These are phyloP conservation scores for Cercopithecus mona DNA, from an alignment of 2,113 vertebrate species.

Conservation along the genomic window DNA sequence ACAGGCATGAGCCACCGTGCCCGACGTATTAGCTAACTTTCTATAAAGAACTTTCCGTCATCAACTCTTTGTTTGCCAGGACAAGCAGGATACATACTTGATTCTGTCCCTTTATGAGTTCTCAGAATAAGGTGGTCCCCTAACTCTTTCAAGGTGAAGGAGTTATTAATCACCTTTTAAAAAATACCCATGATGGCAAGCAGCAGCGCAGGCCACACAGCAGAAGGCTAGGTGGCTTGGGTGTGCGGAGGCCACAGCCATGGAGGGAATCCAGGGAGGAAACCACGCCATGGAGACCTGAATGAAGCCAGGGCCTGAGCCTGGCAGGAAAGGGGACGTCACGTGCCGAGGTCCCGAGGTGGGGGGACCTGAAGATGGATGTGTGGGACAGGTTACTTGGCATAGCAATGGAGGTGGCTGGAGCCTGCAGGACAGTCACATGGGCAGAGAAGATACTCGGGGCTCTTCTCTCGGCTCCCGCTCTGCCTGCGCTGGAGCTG, in stretches of 20 bases:
- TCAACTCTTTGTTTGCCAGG: neutral
- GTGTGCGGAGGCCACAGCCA: neutral
- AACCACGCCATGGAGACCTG: neutral
- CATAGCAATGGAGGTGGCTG: no score
- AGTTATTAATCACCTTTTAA: no score
- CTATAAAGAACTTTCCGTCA: neutral
- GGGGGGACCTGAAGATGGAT: neutral
- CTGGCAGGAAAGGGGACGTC: neutral
- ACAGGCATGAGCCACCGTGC: no score
- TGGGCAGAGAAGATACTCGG: neutral
- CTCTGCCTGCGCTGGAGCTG: neutral
- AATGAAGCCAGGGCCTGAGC: neutral
- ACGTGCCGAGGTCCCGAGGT: fast-evolving
- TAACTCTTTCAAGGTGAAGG: neutral
- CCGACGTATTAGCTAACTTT: neutral
- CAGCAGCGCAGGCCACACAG: fast-evolving
- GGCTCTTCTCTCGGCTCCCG: neutral
- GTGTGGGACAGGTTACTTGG: neutral
- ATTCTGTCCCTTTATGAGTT: neutral
- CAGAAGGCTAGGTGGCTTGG: fast-evolving
- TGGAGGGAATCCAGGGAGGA: neutral
- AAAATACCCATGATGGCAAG: neutral
- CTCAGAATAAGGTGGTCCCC: neutral
- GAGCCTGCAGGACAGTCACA: no score
- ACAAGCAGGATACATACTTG: neutral